These are phyloP conservation scores for Galerucella pusilla DNA, from an alignment of 2,888 invertebrate genomes.

Conservation along the genomic window DNA sequence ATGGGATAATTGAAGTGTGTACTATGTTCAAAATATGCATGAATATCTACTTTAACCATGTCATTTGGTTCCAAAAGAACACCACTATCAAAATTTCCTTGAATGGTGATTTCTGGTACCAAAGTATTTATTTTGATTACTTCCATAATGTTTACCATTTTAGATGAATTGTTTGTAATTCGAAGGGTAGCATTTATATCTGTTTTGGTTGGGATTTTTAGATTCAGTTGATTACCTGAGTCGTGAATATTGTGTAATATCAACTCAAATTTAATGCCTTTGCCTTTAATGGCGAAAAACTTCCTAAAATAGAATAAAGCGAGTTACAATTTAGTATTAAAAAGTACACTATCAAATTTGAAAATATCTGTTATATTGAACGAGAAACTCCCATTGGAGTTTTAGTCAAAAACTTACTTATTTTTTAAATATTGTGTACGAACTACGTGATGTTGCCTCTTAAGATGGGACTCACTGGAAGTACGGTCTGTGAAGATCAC, in stretches of 20 bases:
- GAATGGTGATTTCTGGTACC: constrained; percentile 22
- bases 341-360: neutral
- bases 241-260: neutral
- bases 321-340: too few relatives aligned
- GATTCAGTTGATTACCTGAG: constrained; percentile 9
- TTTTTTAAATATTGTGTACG: neutral
- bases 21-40: constrained; percentile 40
- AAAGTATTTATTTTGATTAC: constrained; percentile 35
- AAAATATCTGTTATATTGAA: too few relatives aligned
- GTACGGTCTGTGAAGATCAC: constrained; percentile 5
- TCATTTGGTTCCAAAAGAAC: constrained; percentile 8
- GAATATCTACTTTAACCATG: constrained; percentile 20
- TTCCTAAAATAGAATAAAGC: neutral
- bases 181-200: constrained; percentile 22
- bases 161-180: constrained; percentile 20
- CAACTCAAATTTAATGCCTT: neutral
- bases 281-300: neutral
- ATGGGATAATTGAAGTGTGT: constrained; percentile 33
- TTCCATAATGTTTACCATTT: constrained; percentile 27
- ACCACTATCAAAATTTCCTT: constrained; percentile 27
- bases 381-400: neutral
- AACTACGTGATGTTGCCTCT: neutral
- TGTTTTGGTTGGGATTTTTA: constrained; percentile 24
- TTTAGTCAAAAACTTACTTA: neutral
- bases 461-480: neutral